Evolutionary conservation across 2,888 invertebrate species (phyloP), one percentile per base, ranked within the genome.

Genomic region (Cosmia pyralina): DNA sequence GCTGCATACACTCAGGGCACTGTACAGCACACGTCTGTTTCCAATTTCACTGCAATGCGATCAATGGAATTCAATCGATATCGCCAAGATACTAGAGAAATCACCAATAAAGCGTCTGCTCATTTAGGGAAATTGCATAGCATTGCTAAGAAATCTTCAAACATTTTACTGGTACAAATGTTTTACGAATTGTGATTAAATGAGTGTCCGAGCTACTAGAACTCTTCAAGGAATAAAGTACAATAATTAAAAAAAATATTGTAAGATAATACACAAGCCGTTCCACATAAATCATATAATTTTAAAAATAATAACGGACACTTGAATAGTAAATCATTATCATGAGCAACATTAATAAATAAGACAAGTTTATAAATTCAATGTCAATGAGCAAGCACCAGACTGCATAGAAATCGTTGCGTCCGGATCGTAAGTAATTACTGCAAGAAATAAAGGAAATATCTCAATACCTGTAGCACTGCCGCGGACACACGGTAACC

Each of bases 1-100:
- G 75, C 41, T 84, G 79, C 84, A 84, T 88, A 90, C 90, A 91
- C 87, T 87, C 86, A 82, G 84, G 81, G 87, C 83, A 86, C 87
- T 78, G 73, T 52, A 85, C 38, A 38, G 38, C 6, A 38, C 82
- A 87, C 88, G 90, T 88, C 90, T 91, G 92, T 92, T 93, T 92
- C 91, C 92, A 90, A 91, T 92, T 93, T 89, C 90, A 92, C 93
- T 93, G 94, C 93, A 94, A 88, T 91, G 91, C 92, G 87, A 94
- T 94, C 93, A 91, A 94, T 94, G 89, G 88, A 91, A 91, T 90
- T 90, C 88, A 89, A 90, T 90, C 67, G 90, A 90, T 90, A 90
- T 86, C 79, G 86, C 62, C 67, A 60, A 76, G 69, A 75, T 77
- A 59, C 28, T 71, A 67, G 38, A 77, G 22, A 78, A 75, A 72